Conservation (phyloP, 2,888 invertebrate genomes). For the Chirona hameri region DNA sequence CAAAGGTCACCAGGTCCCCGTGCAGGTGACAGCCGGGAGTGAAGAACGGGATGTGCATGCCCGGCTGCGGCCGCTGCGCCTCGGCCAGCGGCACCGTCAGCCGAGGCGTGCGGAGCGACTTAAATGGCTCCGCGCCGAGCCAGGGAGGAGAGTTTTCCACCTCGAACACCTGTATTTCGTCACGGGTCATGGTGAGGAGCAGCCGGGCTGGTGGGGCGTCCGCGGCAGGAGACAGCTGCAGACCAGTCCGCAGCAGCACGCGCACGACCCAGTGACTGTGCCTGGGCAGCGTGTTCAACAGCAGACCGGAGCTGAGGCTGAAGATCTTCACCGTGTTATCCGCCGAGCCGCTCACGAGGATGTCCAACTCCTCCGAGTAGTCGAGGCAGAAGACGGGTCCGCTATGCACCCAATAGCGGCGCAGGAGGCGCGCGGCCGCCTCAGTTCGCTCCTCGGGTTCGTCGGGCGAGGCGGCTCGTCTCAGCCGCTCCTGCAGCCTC, state of each 20-base stretch:
- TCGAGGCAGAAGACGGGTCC: constrained; percentile 39
- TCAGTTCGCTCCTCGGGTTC: not conserved
- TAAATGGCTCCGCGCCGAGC: constrained; percentile 22
- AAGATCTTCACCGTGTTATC: constrained; percentile 38
- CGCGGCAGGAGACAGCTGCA: not conserved
- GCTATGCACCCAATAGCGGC: constrained; percentile 37
- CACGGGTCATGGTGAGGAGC: constrained; percentile 22
- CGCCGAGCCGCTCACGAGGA: constrained; percentile 38
- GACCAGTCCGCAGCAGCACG: constrained; percentile 32
- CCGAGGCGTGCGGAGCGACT: constrained; percentile 1
- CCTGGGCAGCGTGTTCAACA: constrained; percentile 35
- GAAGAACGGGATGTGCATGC: constrained; percentile 28
- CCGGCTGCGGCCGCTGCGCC: not conserved
- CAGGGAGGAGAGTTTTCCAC: not conserved
- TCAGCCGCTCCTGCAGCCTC: not conserved
- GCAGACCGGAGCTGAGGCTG: constrained; percentile 35
- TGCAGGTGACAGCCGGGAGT: constrained; percentile 30
- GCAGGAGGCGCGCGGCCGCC: not conserved
- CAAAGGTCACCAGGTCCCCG: not conserved
- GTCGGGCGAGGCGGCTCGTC: not conserved
- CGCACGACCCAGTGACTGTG: constrained; percentile 38
- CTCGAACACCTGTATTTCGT: constrained; percentile 27
- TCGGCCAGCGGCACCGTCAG: constrained; percentile 23
- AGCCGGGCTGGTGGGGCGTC: not conserved
- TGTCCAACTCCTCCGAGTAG: constrained; percentile 36